Evolutionary conservation across 2,888 invertebrate genomes (phyloP).

Genomic region (Mimas tiliae): DNA sequence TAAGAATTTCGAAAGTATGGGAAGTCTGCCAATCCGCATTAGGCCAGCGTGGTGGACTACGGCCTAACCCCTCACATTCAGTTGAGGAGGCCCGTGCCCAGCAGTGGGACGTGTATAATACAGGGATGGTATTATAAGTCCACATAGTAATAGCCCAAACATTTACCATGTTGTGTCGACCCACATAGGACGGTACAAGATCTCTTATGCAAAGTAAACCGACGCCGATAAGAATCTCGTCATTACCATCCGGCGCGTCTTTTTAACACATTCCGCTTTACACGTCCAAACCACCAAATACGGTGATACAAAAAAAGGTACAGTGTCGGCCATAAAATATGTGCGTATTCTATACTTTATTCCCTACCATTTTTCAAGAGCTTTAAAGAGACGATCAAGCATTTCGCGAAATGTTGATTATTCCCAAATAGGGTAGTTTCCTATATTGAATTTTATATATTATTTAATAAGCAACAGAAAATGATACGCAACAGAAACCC

Average conservation of each 20-base stretch:
- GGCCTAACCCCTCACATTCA: no score
- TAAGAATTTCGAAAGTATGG: no score
- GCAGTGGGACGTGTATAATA: no score
- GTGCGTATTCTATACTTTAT: background rate
- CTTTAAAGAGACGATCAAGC: background rate
- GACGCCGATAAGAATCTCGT: constrained; percentile 11
- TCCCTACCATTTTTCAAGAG: background rate
- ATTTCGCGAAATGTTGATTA: no score
- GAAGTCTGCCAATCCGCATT: no score
- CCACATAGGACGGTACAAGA: background rate
- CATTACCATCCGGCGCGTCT: constrained; percentile 13
- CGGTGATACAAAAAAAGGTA: background rate
- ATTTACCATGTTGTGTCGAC: background rate
- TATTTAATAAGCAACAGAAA: no score
- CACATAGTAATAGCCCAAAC: background rate
- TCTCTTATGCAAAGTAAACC: background rate
- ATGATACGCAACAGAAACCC: no score
- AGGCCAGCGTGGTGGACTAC: no score
- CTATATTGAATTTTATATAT: no score
- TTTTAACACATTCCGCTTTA: constrained; percentile 25
- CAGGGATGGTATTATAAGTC: no score
- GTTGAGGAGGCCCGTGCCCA: no score
- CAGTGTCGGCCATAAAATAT: background rate
- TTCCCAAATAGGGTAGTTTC: no score
- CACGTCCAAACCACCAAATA: constrained; percentile 12